Base-by-base conservation (phyloP, 1,140 invertebrate species). In the Trialeurodes vaporariorum region DNA sequence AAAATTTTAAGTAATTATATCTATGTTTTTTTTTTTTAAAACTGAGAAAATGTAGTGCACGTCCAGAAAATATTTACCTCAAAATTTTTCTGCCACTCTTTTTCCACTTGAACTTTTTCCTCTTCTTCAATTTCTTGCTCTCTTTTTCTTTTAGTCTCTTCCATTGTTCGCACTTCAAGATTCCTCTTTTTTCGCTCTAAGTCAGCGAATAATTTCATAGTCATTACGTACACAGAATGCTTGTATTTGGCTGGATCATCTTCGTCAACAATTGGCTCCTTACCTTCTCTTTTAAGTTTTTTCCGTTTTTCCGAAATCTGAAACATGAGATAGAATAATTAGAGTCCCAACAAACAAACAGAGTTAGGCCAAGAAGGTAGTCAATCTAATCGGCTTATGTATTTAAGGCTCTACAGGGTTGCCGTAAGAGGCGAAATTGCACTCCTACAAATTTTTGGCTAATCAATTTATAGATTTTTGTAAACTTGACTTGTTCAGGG, bases 131-230 rank as follows among this genome's bases (percentile, higher is more conserved):
- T 88, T 83, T 98, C 95, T 59, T 91, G 86, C 81, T 98, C 94
- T 27, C 94, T 83, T 81, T 98, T 98, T 64, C 96, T 79, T 79
- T 98, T 98, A 63, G 93, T 84, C 76, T 98, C 94, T 77, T 98
- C 93, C 78, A 93, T 91, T 73, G 96, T 93, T 72, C 93, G 84
- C 22, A 87, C 86, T 73, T 94, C 93, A 59, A 92, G 79, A 73
- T 93, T 88, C 73, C 92, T 75, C 68, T 80, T 81, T 82, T 93
- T 89, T 69, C 92, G 81, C 80, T 93, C 96, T 85, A 98, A 90
- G 78, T 98, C 96, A 64, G 96, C 96, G 85, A 98, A 98, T 27
- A 98, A 80, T 85, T 98, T 98, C 92, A 97, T 98, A 2, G 94
- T 97, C 85, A 97, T 91, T 13, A 98, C 94, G 83, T 96, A 96